Base-by-base conservation (phyloP, 2,888 invertebrate species). In the Ischnus inquisitorius region DNA sequence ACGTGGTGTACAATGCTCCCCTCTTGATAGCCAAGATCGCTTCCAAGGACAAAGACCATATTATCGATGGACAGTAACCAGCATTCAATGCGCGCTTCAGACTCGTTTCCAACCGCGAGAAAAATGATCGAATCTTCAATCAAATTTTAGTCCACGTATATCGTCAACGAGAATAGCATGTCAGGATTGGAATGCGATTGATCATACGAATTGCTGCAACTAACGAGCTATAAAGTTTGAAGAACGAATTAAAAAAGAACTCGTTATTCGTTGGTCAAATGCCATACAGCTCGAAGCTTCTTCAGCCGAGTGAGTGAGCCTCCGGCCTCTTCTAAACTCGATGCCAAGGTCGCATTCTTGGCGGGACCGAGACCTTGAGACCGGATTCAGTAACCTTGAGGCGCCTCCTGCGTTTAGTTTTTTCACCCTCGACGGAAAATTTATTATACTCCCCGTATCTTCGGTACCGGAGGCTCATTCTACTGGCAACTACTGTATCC, bases 301-400 rank as follows among this genome's bases (percentile, higher is more conserved):
- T 51, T 67, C 67, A 39, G 72, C 19, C 16, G 77, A 81, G 75
- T 43, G 75, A 57, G 57, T 16, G 34, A 75, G 77, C 74, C 22
- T 60, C 19, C 69, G 60, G 74, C 77, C 74, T 77, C 79, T 85
- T 85, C 85, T 85, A 85, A 83, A 83, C 85, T 77, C 77, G 85
- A 84, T 78, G 69, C 77, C 79, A 85, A 85, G 85, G 85, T 83
- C 80, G 79, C 83, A 85, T 85, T 83, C 85, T 80, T 69, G 82
- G 80, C 83, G 82, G 80, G 83, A 83, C 74, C 79, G 83, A 78
- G 83, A 83, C 85, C 85, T 84, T 84, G 81, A 81, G 81, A 84
- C 84, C 81, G 84, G 83, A 80, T 84, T 84, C 83, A 80, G 46
- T 78, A 81, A 69, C 84, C 84, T 84, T 78, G 84, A 69, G 74